Evolutionary conservation across 2,888 invertebrate genomes (phyloP).

Genomic region (Tipula unca): DNA sequence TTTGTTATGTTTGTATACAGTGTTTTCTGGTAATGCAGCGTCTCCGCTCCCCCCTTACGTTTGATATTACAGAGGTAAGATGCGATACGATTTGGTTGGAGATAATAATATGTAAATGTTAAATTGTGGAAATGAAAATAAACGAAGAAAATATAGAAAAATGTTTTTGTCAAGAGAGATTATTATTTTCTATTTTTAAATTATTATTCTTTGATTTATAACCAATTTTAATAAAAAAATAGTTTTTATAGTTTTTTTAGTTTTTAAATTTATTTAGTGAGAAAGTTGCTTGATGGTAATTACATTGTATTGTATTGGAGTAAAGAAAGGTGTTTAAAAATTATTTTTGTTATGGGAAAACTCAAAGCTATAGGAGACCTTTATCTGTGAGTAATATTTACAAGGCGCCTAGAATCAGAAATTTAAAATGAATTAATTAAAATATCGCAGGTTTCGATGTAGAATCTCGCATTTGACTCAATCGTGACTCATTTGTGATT

Average conservation of each 20-base stretch:
- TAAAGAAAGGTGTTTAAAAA: not conserved
- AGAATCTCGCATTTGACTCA: too few relatives aligned
- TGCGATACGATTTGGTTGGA: not conserved
- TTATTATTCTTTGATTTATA: conserved; percentile 9
- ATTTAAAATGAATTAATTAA: too few relatives aligned
- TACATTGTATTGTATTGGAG: not conserved
- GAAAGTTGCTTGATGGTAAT: not conserved
- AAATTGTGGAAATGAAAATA: conserved; percentile 3
- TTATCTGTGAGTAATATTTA: too few relatives aligned
- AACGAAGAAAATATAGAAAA: not conserved
- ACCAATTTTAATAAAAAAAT: not conserved
- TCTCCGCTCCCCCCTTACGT: not conserved
- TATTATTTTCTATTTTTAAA: not conserved
- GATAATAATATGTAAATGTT: conserved; percentile 2
- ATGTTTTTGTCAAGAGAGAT: not conserved
- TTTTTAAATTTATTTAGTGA: not conserved
- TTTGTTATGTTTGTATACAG: not conserved
- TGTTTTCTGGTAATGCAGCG: not conserved
- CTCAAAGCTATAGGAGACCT: too few relatives aligned
- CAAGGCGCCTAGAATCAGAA: too few relatives aligned
- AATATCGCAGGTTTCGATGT: too few relatives aligned
- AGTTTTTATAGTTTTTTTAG: not conserved
- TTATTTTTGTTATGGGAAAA: too few relatives aligned
- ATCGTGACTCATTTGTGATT: too few relatives aligned
- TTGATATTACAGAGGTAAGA: not conserved